Evolutionary conservation across 2,113 vertebrate species (phyloP), one percentile per base, ranked within the genome.

Genomic region (Spea multiplicata): DNA sequence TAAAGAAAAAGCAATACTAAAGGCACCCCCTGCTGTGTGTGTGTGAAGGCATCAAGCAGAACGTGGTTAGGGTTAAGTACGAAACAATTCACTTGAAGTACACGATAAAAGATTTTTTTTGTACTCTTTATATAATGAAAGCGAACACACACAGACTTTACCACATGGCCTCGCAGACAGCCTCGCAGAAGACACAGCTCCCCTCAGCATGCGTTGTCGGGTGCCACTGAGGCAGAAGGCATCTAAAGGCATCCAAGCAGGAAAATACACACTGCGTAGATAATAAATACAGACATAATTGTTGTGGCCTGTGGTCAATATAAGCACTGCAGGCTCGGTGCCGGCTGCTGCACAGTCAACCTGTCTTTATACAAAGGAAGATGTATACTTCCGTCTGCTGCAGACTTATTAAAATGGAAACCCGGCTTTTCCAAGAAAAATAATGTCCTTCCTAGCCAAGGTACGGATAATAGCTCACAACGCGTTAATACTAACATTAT

Each of bases 271-370:
- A 73, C 77, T 80, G 77, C 67, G 77, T 67, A 80, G 62, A 66
- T 80, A 80, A 80, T 80, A 80, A 80, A 80, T 80, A 80, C 77
- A 80, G 77, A 80, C 77, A 80, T 80, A 80, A 80, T 80, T 64
- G 66, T 67, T 73, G 77, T 80, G 77, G 77, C 77, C 77, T 80
- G 77, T 70, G 77, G 77, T 80, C 77, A 80, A 80, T 66, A 64
- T 48, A 62, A 55, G 77, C 70, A 66, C 77, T 73, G 71, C 77
- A 73, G 77, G 71, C 55, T 73, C 49, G 44, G 50, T 59, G 62
- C 44, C 46, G 70, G 64, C 77, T 80, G 77, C 77, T 49, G 44
- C 50, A 48, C 50, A 67, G 77, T 52, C 77, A 80, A 73, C 44
- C 70, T 73, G 71, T 80, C 78, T 80, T 17, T n/a, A 45, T 74